phyloP scores from a whole-genome alignment of 2,113 vertebrate genomes.

The Oxyruncus cristatus region DNA sequence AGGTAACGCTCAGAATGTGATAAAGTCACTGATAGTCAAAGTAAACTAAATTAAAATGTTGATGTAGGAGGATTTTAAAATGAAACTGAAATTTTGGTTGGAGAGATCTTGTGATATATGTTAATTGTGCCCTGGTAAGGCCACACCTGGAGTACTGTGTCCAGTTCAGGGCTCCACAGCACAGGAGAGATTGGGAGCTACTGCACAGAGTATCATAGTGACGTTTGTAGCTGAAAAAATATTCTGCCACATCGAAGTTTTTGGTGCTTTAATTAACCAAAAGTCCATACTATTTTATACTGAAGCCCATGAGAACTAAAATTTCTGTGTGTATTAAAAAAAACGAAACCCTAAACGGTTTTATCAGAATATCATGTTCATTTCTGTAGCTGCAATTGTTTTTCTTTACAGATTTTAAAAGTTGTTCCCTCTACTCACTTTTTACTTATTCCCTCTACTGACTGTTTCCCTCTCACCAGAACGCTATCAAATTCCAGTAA shows the following conservation, averaged over 20 bases:
- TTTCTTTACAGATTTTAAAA: neutral
- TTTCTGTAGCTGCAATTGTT: neutral
- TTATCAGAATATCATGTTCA: neutral
- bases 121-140: neutral
- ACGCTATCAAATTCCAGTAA: neutral
- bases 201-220: neutral
- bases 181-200: neutral
- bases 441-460: neutral
- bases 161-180: neutral
- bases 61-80: neutral
- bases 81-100: neutral
- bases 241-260: neutral
- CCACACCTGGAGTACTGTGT: neutral
- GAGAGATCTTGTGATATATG: neutral
- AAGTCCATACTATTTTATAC: neutral
- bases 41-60: neutral
- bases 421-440: neutral
- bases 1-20: neutral
- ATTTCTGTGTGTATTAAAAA: neutral
- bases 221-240: neutral
- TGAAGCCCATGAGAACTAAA: neutral
- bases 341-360: rapidly evolving
- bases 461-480: neutral
- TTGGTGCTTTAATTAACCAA: neutral
- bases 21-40: neutral